These are phyloP conservation scores for Thyatira batis DNA, from an alignment of 2,888 invertebrate species.

Conservation along the genomic window DNA sequence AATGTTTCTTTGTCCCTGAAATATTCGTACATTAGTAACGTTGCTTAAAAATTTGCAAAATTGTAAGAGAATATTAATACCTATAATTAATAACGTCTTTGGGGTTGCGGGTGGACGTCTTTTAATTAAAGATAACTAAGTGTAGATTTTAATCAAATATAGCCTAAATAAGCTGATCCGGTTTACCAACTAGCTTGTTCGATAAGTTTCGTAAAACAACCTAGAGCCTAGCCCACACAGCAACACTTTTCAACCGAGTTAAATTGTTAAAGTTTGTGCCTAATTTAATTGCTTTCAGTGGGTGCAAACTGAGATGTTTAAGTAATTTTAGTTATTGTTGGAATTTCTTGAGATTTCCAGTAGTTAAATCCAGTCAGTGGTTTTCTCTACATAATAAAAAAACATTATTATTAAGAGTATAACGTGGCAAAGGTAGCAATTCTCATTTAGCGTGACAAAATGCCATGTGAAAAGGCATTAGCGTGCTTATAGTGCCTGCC, in stretches of 20 bases:
- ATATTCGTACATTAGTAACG: too few relatives aligned
- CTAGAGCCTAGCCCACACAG: neutral
- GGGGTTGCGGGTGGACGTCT: neutral
- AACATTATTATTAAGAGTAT: neutral
- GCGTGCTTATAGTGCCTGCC: neutral
- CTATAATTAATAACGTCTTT: neutral
- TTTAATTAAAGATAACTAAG: neutral
- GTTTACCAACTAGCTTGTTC: neutral
- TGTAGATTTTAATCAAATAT: neutral
- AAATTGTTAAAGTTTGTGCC: neutral
- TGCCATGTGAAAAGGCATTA: neutral
- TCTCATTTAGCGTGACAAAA: neutral
- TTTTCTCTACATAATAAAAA: neutral
- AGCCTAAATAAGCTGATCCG: too few relatives aligned
- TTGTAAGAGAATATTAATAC: too few relatives aligned
- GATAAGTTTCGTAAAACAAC: neutral
- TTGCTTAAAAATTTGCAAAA: too few relatives aligned
- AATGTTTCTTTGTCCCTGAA: neutral
- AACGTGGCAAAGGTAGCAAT: neutral
- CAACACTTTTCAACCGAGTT: neutral
- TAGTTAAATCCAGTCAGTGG: neutral
- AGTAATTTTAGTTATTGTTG: neutral
- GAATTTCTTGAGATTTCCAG: neutral
- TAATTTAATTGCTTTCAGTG: conserved; percentile 1
- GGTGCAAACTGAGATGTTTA: neutral